phyloP scores from a whole-genome alignment of 2,888 invertebrate genomes.

The Ornithoptera alexandrae region DNA sequence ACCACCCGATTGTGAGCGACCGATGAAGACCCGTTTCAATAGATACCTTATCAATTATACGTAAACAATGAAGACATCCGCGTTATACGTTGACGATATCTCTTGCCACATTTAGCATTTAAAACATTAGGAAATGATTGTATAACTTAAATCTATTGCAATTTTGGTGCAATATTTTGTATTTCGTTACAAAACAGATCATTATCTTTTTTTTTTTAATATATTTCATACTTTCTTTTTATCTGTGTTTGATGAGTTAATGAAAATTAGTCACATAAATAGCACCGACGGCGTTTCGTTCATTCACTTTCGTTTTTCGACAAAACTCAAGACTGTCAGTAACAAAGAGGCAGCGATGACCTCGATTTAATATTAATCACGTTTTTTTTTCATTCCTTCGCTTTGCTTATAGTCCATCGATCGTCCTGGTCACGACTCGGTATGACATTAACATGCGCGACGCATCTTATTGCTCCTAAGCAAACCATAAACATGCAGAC shows the following conservation, averaged over 20 bases:
- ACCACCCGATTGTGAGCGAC: slow-evolving; percentile 16
- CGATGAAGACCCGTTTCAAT: slow-evolving; percentile 11
- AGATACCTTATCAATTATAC: neutral
- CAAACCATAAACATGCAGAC: slow-evolving; percentile 58
- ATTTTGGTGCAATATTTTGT: too few species aligned
- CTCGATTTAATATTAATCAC: slow-evolving; percentile 29
- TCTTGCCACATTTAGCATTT: too few species aligned
- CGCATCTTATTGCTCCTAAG: slow-evolving; percentile 45
- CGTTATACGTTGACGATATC: too few species aligned
- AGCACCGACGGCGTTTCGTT: neutral
- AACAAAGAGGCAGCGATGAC: slow-evolving; percentile 12
- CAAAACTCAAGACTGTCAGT: neutral
- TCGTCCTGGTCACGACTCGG: slow-evolving; percentile 22
- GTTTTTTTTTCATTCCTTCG: slow-evolving; percentile 26
- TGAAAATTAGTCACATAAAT: neutral
- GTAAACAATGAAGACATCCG: neutral
- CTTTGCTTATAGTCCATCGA: slow-evolving; percentile 24
- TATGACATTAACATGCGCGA: slow-evolving; percentile 50
- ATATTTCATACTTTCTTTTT: too few species aligned
- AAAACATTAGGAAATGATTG: too few species aligned
- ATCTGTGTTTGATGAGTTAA: too few species aligned
- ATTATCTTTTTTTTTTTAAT: too few species aligned
- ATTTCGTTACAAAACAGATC: too few species aligned
- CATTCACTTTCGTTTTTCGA: neutral
- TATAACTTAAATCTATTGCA: too few species aligned